A percentile compares a stretch with the other conserved stretches of the same genome.
These are phyloP conservation scores for Caenorhabditis brenneri DNA, from an alignment of 1,140 invertebrate species.

Conservation along the genomic window DNA sequence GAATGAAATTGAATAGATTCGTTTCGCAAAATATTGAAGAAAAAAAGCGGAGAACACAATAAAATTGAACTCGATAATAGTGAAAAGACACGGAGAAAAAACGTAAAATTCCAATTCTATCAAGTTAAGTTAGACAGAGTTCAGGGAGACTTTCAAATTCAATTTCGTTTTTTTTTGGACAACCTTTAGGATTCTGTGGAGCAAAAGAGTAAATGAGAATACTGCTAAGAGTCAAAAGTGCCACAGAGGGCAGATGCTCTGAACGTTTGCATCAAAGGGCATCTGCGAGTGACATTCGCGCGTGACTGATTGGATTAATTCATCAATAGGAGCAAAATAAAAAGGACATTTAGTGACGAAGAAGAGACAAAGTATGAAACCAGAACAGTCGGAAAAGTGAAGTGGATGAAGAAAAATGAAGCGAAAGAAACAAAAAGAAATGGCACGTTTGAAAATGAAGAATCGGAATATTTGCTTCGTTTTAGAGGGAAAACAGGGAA, in stretches of 20 bases:
- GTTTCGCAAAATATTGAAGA: too few species aligned
- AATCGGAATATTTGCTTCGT: too few species aligned
- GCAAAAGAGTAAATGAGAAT: neutral
- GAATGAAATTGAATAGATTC: too few species aligned
- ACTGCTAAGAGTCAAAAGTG: neutral
- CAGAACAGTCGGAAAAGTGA: too few species aligned
- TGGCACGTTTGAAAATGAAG: too few species aligned
- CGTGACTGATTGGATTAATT: conserved; percentile 43
- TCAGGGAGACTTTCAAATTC: conserved; percentile 4
- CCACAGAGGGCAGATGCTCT: conserved; percentile 11
- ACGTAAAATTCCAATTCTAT: neutral
- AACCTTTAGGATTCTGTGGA: neutral
- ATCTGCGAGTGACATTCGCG: conserved; percentile 31
- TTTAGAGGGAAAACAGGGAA: too few species aligned
- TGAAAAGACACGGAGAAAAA: neutral
- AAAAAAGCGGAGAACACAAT: neutral
- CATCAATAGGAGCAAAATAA: conserved; percentile 40
- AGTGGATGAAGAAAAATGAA: too few species aligned
- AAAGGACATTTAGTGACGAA: neutral
- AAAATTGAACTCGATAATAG: too few species aligned
- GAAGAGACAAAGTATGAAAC: neutral
- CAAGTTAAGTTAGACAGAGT: neutral
- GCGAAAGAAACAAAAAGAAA: too few species aligned
- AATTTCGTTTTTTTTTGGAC: neutral
- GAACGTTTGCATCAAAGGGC: conserved; percentile 37